Evolutionary conservation across 2,797 vertebrate species (phyloP).

Genomic region (Gallinago nigripennis): DNA sequence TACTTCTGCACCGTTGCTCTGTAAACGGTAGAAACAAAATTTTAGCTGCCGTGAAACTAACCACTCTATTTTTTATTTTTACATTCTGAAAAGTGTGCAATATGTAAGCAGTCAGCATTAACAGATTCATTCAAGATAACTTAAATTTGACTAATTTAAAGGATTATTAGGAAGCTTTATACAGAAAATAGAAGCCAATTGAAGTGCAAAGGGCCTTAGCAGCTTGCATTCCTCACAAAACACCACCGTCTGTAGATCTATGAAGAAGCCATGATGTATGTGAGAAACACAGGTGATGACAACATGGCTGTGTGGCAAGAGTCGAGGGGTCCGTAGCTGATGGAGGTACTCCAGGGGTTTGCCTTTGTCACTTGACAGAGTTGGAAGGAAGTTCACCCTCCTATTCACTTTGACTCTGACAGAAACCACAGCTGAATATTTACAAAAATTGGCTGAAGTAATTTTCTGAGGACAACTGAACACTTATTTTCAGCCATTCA

Average conservation of each 20-base stretch:
- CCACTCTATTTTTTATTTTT: neutral
- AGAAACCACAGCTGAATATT: neutral
- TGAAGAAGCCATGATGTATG: neutral
- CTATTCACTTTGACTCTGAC: neutral
- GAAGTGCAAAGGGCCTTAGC: neutral
- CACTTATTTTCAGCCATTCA: neutral
- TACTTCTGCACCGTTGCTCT: slow-evolving; percentile 82
- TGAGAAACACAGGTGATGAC: neutral
- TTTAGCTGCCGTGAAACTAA: neutral
- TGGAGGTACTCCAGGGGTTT: neutral
- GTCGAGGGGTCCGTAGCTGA: neutral
- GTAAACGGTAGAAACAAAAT: neutral
- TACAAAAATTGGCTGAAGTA: neutral
- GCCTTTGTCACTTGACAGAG: neutral
- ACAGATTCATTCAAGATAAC: neutral
- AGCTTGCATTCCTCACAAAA: neutral
- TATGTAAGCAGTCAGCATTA: neutral
- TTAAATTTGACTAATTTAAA: neutral
- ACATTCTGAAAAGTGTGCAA: neutral
- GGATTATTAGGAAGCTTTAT: neutral
- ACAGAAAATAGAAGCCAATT: neutral
- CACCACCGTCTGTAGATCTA: neutral
- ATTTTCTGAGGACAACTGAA: neutral
- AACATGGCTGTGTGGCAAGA: fast-evolving
- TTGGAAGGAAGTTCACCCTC: neutral